Conservation (phyloP, 2,888 invertebrate species). For the Ischnus inquisitorius region DNA sequence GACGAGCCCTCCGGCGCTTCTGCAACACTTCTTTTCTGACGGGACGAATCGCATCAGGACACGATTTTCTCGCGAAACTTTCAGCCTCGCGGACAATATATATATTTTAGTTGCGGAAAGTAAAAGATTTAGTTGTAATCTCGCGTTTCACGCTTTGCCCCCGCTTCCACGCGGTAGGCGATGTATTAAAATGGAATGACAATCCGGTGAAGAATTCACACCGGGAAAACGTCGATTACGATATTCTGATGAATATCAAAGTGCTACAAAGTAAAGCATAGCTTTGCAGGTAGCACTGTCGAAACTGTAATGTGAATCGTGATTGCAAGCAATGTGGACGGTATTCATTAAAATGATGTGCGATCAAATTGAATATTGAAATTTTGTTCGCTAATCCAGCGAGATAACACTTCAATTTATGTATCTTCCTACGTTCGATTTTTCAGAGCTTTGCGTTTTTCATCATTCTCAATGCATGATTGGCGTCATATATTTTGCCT, state of each 20-base stretch:
- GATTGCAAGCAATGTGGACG: too few species aligned
- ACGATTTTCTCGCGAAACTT: constrained; percentile 54
- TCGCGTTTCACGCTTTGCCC: constrained; percentile 22
- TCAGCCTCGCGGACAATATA: constrained; percentile 16
- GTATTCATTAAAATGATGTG: too few species aligned
- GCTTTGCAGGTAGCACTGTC: too few species aligned
- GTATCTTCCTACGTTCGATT: too few species aligned
- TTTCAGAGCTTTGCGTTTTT: too few species aligned
- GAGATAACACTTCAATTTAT: too few species aligned
- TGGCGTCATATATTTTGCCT: too few species aligned
- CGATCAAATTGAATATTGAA: too few species aligned
- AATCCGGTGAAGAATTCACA: neutral
- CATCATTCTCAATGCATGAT: too few species aligned
- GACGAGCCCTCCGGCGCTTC: constrained; percentile 39
- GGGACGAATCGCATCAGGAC: constrained; percentile 43
- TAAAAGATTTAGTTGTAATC: constrained; percentile 26
- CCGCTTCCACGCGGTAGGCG: neutral
- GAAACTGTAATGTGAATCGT: too few species aligned
- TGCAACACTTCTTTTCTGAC: constrained; percentile 44
- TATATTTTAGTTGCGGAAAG: constrained; percentile 5
- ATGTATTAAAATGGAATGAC: neutral
- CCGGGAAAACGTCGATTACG: too few species aligned
- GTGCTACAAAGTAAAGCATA: neutral
- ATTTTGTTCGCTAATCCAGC: too few species aligned
- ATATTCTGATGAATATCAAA: neutral